Evolutionary conservation across 23 tunicate species (phyloP), one percentile per base, ranked within the genome.

Genomic region (Trididemnum clinides): DNA sequence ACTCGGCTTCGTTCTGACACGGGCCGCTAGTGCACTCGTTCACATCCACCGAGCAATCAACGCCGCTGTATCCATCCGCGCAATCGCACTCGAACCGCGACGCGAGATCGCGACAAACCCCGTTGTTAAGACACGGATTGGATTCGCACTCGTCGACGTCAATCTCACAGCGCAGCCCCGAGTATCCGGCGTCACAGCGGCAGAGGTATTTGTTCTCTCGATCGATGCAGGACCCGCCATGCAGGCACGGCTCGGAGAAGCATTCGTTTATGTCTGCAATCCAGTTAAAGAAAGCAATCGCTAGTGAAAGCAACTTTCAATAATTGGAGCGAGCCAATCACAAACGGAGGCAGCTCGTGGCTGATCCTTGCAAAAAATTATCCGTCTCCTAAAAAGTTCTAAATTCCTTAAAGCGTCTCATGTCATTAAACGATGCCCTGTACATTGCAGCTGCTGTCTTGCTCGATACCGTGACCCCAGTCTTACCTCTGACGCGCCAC

Each of bases 151-250:
- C 98, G 33, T 94, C 88, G 19, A 85, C 71, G 23, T 94, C 94
- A 5, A 73, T 58, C 21, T 89, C 86, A 62, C 98, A 94, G 32
- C 58, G 39, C 26, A 30, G 23, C 18, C 98, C 98, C 15, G 74
- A 50, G 83, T 64, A 94, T 0, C 98, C 98, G 0, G 84, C 69
- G 1, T 23, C 37, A 37, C 98, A 94, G 49, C 71, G 64, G 54
- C 98, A 94, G 57, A 57, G 87, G 78, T 85, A 94, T 10, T 75
- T 34, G 54, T 87, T 88, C 34, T 75, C 84, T 27, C 81, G 81
- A 63, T 94, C 98, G 38, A 89, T 39, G 66, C 98, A 94, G 1
- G 78, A 62, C 20, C 88, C 98, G 15, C 90, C 98, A 71, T 94
- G 89, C 82, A 85, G 37, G 76, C 98, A 94, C 4, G 98, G 98